phyloP scores from a whole-genome alignment of 2,888 invertebrate species.

The Sthenelais limicola region DNA sequence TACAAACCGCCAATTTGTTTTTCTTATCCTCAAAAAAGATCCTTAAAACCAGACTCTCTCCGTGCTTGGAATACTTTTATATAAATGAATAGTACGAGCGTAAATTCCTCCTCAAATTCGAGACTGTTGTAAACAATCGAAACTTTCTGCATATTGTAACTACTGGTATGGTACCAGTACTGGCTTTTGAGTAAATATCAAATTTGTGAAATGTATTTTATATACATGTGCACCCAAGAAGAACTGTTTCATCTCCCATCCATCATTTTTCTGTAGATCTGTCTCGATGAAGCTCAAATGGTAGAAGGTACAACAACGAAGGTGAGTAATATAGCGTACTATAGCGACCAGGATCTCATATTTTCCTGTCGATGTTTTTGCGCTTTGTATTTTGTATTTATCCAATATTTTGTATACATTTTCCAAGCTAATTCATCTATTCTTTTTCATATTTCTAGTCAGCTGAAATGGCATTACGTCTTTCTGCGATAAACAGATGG shows the following conservation, averaged over 20 bases:
- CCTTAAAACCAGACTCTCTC: no score
- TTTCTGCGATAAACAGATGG: constrained; percentile 80
- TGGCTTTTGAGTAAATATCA: not conserved
- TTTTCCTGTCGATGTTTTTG: not conserved
- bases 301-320: constrained; percentile 78
- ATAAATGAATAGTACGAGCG: no score
- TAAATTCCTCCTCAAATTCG: no score
- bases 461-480: constrained; percentile 78
- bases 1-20: no score
- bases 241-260: no score
- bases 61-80: no score
- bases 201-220: not conserved
- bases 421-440: constrained; percentile 11
- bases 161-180: not conserved
- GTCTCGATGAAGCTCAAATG: constrained; percentile 86
- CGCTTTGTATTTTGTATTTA: no score
- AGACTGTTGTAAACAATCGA: not conserved
- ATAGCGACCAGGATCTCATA: not conserved
- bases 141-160: not conserved
- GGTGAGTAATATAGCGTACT: no score
- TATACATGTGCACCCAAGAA: no score
- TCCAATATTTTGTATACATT: not conserved
- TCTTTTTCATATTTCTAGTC: constrained; percentile 67
- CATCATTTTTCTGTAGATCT: constrained; percentile 62
- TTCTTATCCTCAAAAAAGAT: no score